Evolutionary conservation across 2,113 vertebrate species (phyloP).

Genomic region (Gymnogyps californianus): DNA sequence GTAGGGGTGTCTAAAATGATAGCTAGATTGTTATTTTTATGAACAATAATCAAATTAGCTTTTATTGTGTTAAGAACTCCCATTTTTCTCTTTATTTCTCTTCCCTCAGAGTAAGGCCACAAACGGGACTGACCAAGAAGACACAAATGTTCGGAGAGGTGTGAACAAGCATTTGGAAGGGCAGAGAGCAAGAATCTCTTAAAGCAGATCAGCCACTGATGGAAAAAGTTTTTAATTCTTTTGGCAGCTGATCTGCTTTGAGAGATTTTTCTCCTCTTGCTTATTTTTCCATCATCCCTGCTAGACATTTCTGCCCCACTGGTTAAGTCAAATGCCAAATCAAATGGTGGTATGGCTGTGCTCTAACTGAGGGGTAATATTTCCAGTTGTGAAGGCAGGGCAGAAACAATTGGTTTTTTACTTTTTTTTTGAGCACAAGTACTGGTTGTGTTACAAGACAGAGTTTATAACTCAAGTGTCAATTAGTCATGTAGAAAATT

Average conservation of each 20-base stretch:
- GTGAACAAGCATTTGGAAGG: neutral
- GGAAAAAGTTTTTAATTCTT: neutral
- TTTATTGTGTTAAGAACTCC: neutral
- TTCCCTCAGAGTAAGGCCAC: neutral
- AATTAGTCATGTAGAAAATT: neutral
- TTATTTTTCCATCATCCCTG: neutral
- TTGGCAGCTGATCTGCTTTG: neutral
- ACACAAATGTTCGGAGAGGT: neutral
- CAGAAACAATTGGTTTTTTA: neutral
- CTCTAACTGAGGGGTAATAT: neutral
- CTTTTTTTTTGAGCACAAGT: neutral
- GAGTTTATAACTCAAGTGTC: neutral
- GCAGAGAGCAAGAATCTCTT: neutral
- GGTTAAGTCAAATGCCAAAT: neutral
- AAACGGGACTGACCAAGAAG: neutral
- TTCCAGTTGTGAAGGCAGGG: neutral
- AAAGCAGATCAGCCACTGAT: neutral
- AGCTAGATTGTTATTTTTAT: neutral
- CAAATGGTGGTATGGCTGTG: neutral
- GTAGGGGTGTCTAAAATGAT: neutral
- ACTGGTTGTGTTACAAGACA: neutral
- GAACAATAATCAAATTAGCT: neutral
- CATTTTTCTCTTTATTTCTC: neutral
- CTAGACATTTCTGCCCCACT: neutral
- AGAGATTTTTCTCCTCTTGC: neutral